phyloP scores from a whole-genome alignment of 1,140 invertebrate species.

The Drosophila subpulchrella region DNA sequence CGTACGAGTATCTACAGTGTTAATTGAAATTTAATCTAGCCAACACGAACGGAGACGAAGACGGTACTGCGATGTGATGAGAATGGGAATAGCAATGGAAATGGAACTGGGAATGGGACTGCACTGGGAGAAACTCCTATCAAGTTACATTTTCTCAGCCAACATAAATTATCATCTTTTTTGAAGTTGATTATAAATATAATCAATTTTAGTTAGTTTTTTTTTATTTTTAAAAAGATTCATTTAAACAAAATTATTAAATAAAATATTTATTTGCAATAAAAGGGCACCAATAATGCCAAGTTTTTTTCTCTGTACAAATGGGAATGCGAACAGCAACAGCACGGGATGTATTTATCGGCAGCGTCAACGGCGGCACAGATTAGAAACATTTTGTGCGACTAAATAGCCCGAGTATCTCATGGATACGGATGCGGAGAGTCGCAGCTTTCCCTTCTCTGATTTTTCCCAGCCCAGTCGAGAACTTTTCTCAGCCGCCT shows the following conservation, averaged over 20 bases:
- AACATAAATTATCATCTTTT: too few species aligned
- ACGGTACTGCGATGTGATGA: conserved; percentile 29
- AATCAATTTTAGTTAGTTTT: too few species aligned
- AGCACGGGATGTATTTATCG: conserved; percentile 57
- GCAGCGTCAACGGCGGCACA: conserved; percentile 52
- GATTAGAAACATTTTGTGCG: conserved; percentile 73
- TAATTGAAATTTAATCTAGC: conserved; percentile 76
- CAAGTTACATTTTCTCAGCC: too few species aligned
- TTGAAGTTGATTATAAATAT: too few species aligned
- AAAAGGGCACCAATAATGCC: neutral
- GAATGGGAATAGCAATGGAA: conserved; percentile 32
- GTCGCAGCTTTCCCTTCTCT: conserved; percentile 36
- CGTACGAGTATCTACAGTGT: conserved; percentile 56
- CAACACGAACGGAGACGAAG: conserved; percentile 54
- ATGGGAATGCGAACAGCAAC: conserved; percentile 23
- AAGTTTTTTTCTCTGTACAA: neutral
- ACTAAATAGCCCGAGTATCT: conserved; percentile 63
- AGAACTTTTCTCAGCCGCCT: conserved; percentile 17
- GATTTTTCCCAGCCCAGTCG: conserved; percentile 23
- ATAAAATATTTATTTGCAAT: neutral
- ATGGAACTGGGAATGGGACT: conserved; percentile 35
- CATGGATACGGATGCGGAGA: conserved; percentile 65
- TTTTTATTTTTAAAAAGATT: too few species aligned
- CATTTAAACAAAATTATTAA: too few species aligned
- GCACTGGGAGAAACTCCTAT: neutral